Evolutionary conservation across 2,888 invertebrate genomes (phyloP), one percentile per base, ranked within the genome.

Genomic region (Spodoptera picta): DNA sequence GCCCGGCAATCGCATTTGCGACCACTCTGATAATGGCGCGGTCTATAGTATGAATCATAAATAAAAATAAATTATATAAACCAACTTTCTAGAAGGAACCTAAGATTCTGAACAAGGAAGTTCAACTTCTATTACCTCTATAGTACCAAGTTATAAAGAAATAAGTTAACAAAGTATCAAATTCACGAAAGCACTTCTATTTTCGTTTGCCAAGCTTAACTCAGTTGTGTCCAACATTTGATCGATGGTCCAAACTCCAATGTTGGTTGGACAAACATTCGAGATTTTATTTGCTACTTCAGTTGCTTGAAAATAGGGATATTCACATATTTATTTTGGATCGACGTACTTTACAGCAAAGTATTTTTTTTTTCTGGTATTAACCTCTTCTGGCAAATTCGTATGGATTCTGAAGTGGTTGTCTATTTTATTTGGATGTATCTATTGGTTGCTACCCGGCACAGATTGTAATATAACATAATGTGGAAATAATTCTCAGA

Each of bases 251-350:
- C 60, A 48, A 61, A 60, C 64, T 64, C 62, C 58, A 68, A 69
- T 72, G 79, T 78, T 55, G 51, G 58, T 59, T 75, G 27, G 48
- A 56, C 71, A 78, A 75, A 79, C 73, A 79, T 73, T 65, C 63
- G 65, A 51, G 73, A 80, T 80, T 80, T 55, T 73, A 70, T 79
- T 79, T 75, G 70, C 63, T 50, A 48, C 68, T 66, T 57, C 46
- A 69, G 64, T 63, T 56, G 60, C 74, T 79, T 52, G 47, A 31
- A 53, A 65, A 65, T 68, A 45, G 24, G 61, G 55, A 60, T 72
- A 66, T 69, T 49, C 62, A 48, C 57, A 48, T 60, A 55, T 65
- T 65, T 79, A 65, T 79, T 67, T 73, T 75, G 50, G 49, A 52
- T 41, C 48, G 55, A 12, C 36, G 19, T 4, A 53, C 45, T 63